Base-by-base conservation (phyloP, 1,140 invertebrate genomes). In the Aphidius gifuensis region DNA sequence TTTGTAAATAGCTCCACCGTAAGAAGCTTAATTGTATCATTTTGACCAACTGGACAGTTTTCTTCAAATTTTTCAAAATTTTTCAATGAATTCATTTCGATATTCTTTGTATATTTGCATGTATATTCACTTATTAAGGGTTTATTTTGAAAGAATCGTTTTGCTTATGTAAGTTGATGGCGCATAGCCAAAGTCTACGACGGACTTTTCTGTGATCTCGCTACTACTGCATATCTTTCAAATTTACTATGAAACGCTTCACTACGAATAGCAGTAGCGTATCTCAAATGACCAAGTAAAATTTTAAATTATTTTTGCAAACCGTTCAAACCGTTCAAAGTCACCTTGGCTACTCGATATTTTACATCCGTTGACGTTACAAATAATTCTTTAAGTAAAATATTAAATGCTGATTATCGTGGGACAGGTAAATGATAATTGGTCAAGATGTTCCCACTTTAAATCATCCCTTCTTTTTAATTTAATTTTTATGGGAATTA, bases 231-330 rank as follows among this genome's bases (percentile, higher is more conserved):
- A 48, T 65, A 65, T 49, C 47, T 45, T 64, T 64, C 66, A 42
- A 64, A 61, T 8, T 50, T 54, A 43, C 53, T 42, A 32, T 68
- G 64, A 23, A 59, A 58, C 0, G 64, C 64, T 61, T 66, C 67
- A 51, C 55, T 60, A 6, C 67, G 47, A 60, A 68, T 64, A 9
- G 64, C 49, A 46, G 44, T 62, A 46, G 63, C 54, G 48, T 66
- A 48, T 9, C 61, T 59, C 2, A 68, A 23, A 42, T 57, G 67
- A 40, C 64, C 67, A 56, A 62, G 48, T 48, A 49, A 16, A 46
- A 9, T 3, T n/a, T n/a, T n/a, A n/a, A n/a, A n/a, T n/a, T n/a
- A n/a, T n/a, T n/a, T n/a, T n/a, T n/a, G n/a, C n/a, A n/a, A n/a
- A n/a, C n/a, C n/a, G n/a, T n/a, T n/a, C n/a, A n/a, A n/a, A n/a